Evolutionary conservation across 2,797 vertebrate species (phyloP).

Genomic region (Pterois miles): DNA sequence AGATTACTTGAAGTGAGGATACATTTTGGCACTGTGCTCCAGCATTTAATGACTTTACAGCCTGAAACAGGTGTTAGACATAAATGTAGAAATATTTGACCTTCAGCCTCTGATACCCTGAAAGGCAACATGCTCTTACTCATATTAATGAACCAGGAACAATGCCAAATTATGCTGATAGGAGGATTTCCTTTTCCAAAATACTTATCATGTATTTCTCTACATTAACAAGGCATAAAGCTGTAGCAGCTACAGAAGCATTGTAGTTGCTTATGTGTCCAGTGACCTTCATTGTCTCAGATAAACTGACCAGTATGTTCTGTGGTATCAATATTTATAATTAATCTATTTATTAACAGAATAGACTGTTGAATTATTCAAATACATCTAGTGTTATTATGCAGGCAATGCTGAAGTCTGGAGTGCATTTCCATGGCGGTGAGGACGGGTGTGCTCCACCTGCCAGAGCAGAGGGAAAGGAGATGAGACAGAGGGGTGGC

Average conservation of each 20-base stretch:
- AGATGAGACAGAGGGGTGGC: neutral
- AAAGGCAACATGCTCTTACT: neutral
- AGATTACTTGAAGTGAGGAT: neutral
- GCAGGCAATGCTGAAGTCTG: neutral
- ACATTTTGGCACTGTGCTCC: neutral
- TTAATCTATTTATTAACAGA: conserved; percentile 17
- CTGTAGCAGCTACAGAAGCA: neutral
- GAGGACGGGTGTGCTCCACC: neutral
- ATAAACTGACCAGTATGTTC: neutral
- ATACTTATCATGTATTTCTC: neutral
- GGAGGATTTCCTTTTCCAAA: conserved; percentile 1
- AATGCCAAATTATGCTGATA: neutral
- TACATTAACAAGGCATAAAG: neutral
- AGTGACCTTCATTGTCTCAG: neutral
- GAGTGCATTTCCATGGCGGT: neutral
- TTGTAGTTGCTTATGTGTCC: neutral
- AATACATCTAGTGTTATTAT: conserved; percentile 5
- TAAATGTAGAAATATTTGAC: neutral
- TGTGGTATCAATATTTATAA: conserved; percentile 16
- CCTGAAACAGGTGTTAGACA: neutral
- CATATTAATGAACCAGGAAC: conserved; percentile 21
- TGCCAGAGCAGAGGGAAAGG: neutral
- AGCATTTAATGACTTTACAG: neutral
- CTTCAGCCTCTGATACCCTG: neutral
- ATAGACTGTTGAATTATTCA: conserved; percentile 33